These are phyloP conservation scores for Pocillopora verrucosa DNA, from an alignment of 64 coral and sea anemone genomes.

Conservation along the genomic window DNA sequence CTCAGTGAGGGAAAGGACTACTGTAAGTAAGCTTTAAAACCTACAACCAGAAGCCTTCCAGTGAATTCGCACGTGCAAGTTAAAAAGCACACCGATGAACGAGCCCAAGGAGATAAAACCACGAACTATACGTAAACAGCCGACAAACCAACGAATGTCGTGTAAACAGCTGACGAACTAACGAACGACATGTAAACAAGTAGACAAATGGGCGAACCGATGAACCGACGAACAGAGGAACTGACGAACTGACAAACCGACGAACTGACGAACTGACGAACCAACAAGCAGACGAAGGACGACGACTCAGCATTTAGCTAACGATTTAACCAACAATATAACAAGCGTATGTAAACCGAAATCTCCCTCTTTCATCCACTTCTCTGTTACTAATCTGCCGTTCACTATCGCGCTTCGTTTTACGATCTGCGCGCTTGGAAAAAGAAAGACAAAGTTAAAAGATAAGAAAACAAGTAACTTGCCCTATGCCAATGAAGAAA, in stretches of 20 bases:
- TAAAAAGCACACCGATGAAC: too few relatives aligned
- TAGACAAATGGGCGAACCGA: neutral
- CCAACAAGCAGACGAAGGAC: neutral
- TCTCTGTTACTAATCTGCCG: too few relatives aligned
- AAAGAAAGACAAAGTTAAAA: neutral
- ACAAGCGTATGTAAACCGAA: neutral
- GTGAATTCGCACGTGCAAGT: too few relatives aligned
- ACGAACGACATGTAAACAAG: neutral
- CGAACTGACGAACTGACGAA: neutral
- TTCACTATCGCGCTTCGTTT: too few relatives aligned
- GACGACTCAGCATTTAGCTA: neutral
- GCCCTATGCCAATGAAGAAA: constrained; percentile 94
- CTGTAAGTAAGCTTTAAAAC: too few relatives aligned
- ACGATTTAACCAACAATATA: neutral
- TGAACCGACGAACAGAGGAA: neutral
- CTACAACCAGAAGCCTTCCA: too few relatives aligned
- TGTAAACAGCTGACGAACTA: neutral
- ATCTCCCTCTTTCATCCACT: neutral
- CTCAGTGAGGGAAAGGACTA: too few relatives aligned
- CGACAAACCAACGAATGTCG: too few relatives aligned
- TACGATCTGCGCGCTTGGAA: neutral
- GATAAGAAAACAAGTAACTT: neutral
- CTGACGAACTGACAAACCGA: neutral
- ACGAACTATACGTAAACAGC: too few relatives aligned
- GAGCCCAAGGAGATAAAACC: too few relatives aligned